Base-by-base conservation (phyloP, 2,113 vertebrate genomes). In the Gallinago media region DNA sequence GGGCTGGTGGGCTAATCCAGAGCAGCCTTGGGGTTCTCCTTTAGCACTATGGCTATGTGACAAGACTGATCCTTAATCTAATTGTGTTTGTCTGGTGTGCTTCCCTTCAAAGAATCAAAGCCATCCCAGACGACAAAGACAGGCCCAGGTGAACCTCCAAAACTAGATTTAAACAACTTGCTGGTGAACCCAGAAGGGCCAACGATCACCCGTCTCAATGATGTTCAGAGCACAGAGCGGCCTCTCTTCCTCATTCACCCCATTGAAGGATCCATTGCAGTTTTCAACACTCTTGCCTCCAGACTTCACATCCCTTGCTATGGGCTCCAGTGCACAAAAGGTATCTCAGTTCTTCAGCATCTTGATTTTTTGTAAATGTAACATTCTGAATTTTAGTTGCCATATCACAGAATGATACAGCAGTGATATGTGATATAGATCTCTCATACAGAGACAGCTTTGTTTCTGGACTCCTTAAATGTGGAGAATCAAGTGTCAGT, bases 221-320 rank as follows among this genome's bases (percentile, higher is more conserved):
- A 98, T 1, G 98, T 99, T 16, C 98, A 99, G 97, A 99, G 97
- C 96, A 97, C 97, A 0, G 99, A 99, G 90, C 97, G 98, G 21
- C 99, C 99, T 1, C 98, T 99, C 27, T 99, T 99, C 97, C 97
- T 99, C 56, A 96, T 99, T 63, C 99, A 99, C 78, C 99, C 99
- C 46, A 99, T 99, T 4, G 99, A 99, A 94, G 99, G 99, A 96
- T 99, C 99, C 29, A 93, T 96, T 58, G n/a, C 97, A 0, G 98
- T 99, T 38, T 99, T 99, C 97, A 89, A 92, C 82, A 98, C 96
- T 7, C 98, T 99, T 3, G 98, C 99, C 2, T 96, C 98, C 97
- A 98, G 97, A 94, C 99, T 99, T 44, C 98, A 97, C 7, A 50
- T 99, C 68, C 99, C 99, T 21, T 99, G 99, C 97, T 99, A 99